A percentile compares a stretch with the other conserved stretches of the same genome.
Conservation (phyloP, 2,113 vertebrate genomes). For the Mormyrus iriodes region DNA sequence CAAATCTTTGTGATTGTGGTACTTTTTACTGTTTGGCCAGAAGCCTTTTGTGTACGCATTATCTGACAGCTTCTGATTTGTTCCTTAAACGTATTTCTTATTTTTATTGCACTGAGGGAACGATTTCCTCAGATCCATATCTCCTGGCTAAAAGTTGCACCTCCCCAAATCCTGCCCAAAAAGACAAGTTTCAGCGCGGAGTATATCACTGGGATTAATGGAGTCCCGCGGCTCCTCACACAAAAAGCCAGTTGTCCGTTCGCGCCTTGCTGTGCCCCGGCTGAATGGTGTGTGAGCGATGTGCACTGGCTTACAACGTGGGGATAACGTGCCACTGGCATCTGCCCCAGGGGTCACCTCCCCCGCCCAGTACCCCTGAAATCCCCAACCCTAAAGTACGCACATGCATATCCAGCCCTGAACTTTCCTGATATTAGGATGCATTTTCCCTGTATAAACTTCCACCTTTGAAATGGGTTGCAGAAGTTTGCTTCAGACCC, state of each 20-base stretch:
- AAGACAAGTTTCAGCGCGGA: constrained; percentile 37
- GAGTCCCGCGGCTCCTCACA: constrained; percentile 44
- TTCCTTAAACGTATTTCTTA: constrained; percentile 41
- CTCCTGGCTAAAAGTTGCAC: constrained; percentile 36
- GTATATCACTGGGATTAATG: constrained; percentile 50
- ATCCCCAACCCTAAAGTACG: constrained; percentile 7
- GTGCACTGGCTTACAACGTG: constrained; percentile 48
- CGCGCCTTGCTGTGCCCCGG: constrained; percentile 41
- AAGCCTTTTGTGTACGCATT: not conserved
- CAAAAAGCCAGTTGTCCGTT: constrained; percentile 51
- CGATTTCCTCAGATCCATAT: constrained; percentile 34
- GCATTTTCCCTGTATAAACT: not conserved
- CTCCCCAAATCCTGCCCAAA: constrained; percentile 16
- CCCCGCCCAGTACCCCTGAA: constrained; percentile 30
- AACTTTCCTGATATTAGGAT: too few relatives aligned
- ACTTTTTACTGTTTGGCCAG: not conserved
- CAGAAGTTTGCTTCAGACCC: not conserved
- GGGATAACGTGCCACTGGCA: constrained; percentile 50
- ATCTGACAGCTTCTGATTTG: not conserved
- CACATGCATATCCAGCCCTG: not conserved
- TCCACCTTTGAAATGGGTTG: not conserved
- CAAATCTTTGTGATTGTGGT: not conserved
- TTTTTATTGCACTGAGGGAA: constrained; percentile 43
- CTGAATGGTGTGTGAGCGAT: constrained; percentile 46
- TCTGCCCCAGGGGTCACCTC: constrained; percentile 48